Conservation (phyloP, 2,888 invertebrate genomes). For the Agrochola circellaris region DNA sequence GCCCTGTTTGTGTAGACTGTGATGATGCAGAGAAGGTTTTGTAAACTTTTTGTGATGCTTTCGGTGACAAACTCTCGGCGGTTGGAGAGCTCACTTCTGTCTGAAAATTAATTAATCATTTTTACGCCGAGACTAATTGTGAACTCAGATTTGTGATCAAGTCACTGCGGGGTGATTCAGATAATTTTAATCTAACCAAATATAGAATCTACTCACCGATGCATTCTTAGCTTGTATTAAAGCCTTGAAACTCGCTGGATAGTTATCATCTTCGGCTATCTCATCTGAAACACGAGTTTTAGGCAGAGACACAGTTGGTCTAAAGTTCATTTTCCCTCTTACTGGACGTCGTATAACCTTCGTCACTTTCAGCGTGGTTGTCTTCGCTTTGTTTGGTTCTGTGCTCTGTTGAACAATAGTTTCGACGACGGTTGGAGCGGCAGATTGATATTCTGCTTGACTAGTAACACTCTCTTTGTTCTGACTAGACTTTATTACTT, state of each 20-base stretch:
- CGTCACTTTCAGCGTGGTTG: conserved; percentile 77
- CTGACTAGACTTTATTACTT: conserved; percentile 85
- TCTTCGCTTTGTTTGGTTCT: conserved; percentile 75
- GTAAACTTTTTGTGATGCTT: conserved; percentile 88
- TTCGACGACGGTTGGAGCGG: conserved; percentile 71
- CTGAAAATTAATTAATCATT: conserved; percentile 77
- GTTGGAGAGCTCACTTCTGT: conserved; percentile 86
- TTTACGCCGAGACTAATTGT: neutral
- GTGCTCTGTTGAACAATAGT: conserved; percentile 76
- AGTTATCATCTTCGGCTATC: conserved; percentile 92
- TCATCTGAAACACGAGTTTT: conserved; percentile 84
- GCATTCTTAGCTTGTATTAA: conserved; percentile 91
- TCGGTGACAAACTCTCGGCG: conserved; percentile 88
- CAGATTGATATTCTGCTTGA: conserved; percentile 79
- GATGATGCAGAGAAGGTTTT: conserved; percentile 84
- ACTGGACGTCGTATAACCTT: conserved; percentile 82
- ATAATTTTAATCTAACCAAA: neutral
- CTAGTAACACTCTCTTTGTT: conserved; percentile 79
- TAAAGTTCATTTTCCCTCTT: conserved; percentile 76
- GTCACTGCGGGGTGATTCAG: neutral
- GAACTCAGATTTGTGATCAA: neutral
- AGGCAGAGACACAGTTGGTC: conserved; percentile 68
- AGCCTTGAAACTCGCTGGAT: conserved; percentile 92
- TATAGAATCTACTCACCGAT: conserved; percentile 78
- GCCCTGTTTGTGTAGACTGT: conserved; percentile 82